A percentile compares a stretch with the other conserved stretches of the same genome.
phyloP scores from a whole-genome alignment of 2,113 vertebrate genomes.

The Hiodon alosoides region DNA sequence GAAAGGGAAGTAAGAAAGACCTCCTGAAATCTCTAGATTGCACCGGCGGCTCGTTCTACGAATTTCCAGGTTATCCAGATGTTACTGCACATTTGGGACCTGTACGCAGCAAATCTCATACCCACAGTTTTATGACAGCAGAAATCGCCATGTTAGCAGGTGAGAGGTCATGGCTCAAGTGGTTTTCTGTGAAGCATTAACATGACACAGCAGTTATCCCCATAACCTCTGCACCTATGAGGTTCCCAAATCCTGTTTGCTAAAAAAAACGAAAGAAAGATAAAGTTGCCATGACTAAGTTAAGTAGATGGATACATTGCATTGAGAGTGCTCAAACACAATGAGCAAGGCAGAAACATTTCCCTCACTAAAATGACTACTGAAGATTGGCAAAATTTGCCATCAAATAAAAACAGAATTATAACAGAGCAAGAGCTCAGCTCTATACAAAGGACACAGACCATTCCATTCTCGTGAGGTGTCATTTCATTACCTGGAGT shows the following conservation, averaged over 20 bases:
- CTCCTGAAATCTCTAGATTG: conserved; percentile 17
- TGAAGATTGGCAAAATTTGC: background rate
- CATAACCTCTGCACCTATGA: background rate
- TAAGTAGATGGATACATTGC: background rate
- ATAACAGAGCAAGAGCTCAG: too few relatives aligned
- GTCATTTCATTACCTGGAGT: too few relatives aligned
- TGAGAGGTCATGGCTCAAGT: conserved; percentile 54
- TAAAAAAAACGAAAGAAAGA: background rate
- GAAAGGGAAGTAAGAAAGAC: conserved; percentile 7
- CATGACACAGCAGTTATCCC: conserved; percentile 29
- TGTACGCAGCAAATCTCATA: conserved; percentile 50
- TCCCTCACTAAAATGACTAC: background rate
- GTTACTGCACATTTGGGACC: conserved; percentile 34
- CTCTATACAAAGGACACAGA: too few relatives aligned
- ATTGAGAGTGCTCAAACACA: background rate
- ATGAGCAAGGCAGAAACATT: background rate
- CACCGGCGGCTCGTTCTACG: conserved; percentile 8
- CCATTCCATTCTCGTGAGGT: too few relatives aligned
- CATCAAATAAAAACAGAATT: background rate
- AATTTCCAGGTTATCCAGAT: background rate
- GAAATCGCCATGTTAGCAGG: conserved; percentile 49
- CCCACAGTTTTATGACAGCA: conserved; percentile 48
- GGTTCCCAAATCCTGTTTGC: background rate
- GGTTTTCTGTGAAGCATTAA: conserved; percentile 37
- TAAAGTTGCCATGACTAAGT: background rate